Evolutionary conservation across 2,797 vertebrate species (phyloP).

Genomic region (Linurgus olivaceus): DNA sequence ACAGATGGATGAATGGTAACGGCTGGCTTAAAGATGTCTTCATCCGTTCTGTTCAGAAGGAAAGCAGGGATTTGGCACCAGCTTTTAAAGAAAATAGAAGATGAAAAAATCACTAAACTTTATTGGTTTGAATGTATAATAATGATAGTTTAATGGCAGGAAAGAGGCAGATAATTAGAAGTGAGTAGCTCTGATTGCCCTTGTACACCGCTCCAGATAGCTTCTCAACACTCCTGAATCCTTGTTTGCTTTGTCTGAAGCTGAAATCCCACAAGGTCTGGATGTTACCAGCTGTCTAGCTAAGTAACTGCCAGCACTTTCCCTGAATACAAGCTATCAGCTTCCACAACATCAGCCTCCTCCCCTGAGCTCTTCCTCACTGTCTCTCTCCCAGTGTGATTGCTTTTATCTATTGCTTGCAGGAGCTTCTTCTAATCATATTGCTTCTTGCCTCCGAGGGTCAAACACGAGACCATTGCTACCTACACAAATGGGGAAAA

Average conservation of each 20-base stretch:
- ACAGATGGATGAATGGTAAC: constrained; percentile 65
- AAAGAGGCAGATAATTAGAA: constrained; percentile 76
- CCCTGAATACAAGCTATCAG: constrained; percentile 74
- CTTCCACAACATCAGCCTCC: constrained; percentile 68
- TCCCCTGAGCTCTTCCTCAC: constrained; percentile 71
- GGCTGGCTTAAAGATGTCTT: constrained; percentile 67
- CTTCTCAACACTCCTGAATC: constrained; percentile 63
- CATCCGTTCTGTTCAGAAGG: constrained; percentile 60
- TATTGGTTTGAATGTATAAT: constrained; percentile 66
- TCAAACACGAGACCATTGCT: constrained; percentile 77
- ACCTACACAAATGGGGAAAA: constrained; percentile 78
- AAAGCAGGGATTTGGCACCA: constrained; percentile 59
- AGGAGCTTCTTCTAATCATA: constrained; percentile 80
- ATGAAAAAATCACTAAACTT: constrained; percentile 55
- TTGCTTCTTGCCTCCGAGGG: constrained; percentile 78
- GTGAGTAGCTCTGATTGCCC: constrained; percentile 66
- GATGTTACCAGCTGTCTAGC: constrained; percentile 79
- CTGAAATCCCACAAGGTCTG: constrained; percentile 79
- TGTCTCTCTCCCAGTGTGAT: constrained; percentile 72
- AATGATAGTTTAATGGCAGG: constrained; percentile 73
- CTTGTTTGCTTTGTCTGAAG: constrained; percentile 79
- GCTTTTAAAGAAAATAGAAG: constrained; percentile 52
- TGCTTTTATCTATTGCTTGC: constrained; percentile 82
- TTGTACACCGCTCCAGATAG: constrained; percentile 63
- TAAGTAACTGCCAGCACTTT: constrained; percentile 76